Base-by-base conservation (phyloP, 1,140 invertebrate genomes). In the Augochlora pura region DNA sequence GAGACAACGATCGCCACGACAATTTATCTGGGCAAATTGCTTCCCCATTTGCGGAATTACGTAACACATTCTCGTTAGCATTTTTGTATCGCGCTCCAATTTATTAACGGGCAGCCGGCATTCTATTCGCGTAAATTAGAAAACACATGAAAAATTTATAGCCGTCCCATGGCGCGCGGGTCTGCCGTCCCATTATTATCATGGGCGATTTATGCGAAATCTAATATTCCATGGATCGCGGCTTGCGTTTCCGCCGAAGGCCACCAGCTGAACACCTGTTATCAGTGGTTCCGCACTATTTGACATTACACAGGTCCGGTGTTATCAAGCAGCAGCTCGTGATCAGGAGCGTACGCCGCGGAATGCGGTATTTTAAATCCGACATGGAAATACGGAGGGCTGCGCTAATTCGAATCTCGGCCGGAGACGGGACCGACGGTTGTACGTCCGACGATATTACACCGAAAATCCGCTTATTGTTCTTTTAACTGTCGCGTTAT, bases 191-290 rank as follows among this genome's bases (percentile, higher is more conserved):
- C 32, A 59, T 46, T 66, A 42, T 71, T 78, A 73, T 54, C 25
- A 62, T 60, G 27, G 52, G 68, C 42, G 68, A 81, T 84, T 81
- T 77, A 64, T 62, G 83, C 14, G 52, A 25, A 73, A 71, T 71
- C 60, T 77, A 84, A 84, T 73, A 81, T 84, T 81, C 69, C 64
- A 49, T 46, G 68, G 39, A 57, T 68, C 65, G 68, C 57, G 66
- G 68, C n/a, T 46, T 67, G 82, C 67, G 77, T 81, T 84, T 77
- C 62, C 82, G 77, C 59, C 73, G 67, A 72, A 77, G 82, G 69
- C 82, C 25, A 77, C 73, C 42, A 27, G 49, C 64, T 52, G 60
- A 60, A 83, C 83, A 85, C 83, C 83, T 85, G 83, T 85, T 85
- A 85, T 85, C 82, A 75, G 52, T 57, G 68, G 78, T 69, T 67